Evolutionary conservation across 2,113 vertebrate genomes (phyloP), one percentile per base, ranked within the genome.

Genomic region (Benitochromis conjunctus): DNA sequence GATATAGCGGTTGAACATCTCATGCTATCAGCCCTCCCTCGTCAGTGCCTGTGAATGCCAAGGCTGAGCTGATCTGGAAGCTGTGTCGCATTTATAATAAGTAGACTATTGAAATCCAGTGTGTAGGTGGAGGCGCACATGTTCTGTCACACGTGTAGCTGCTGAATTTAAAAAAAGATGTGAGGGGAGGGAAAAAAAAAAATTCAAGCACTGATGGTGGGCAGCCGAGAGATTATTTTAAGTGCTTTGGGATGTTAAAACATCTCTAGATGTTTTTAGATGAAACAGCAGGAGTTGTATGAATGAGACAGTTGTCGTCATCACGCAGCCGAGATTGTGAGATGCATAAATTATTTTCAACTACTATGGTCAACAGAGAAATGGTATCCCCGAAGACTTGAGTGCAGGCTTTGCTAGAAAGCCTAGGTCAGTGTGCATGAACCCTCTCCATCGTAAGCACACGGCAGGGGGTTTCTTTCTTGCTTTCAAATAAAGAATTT

Each of bases 71-170:
- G 92, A 92, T 94, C 90, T 86, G 91, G 87, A 86, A 85, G 89
- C 92, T 83, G 93, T 90, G 92, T 91, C 84, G 84, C 94, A 88
- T 94, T 94, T 94, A 89, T 90, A 92, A 88, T 93, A 93, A 94
- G 92, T 89, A 91, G 94, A 86, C 91, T 91, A 83, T 94, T 94
- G 89, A 92, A 92, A 91, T 79, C 54, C 85, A 88, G 89, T 88
- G 93, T 93, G 95, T 96, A 94, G 96, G 95, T 91, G 94, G 96
- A 89, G 60, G 89, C 57, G 81, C 87, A 87, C 94, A 91, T 92
- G 93, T 95, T 95, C 93, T 91, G 89, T 87, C 91, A 91, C 90
- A 91, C 88, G 92, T 89, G 88, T 82, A 88, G 93, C 84, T 86
- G 87, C 83, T 11, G 85, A 91, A 91, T 89, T 88, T 66, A 66